Conservation (phyloP, 1,140 invertebrate species). For the Episyrphus balteatus region DNA sequence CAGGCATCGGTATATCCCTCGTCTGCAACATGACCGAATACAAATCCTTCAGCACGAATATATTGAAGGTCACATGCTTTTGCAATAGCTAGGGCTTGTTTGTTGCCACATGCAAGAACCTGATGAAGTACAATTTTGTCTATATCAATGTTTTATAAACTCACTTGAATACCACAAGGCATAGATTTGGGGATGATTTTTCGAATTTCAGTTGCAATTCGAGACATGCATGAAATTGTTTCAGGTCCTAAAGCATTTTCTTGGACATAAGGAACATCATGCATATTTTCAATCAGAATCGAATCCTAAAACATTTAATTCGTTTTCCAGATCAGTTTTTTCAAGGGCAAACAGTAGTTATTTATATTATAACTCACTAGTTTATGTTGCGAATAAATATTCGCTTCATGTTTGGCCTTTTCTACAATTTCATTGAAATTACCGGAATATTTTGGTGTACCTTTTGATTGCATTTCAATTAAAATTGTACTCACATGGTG, state of each 20-base stretch:
- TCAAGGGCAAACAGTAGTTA: background rate
- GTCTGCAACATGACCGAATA: slow-evolving; percentile 73
- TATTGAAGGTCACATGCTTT: slow-evolving; percentile 62
- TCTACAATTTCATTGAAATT: slow-evolving; percentile 24
- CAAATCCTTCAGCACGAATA: slow-evolving; percentile 69
- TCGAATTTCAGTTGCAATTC: slow-evolving; percentile 45
- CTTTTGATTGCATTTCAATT: slow-evolving; percentile 6
- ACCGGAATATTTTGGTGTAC: slow-evolving; percentile 26
- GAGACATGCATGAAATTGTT: slow-evolving; percentile 56
- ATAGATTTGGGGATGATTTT: slow-evolving; percentile 36
- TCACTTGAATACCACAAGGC: slow-evolving; percentile 51
- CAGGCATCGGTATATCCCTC: slow-evolving; percentile 70
- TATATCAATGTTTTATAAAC: slow-evolving; percentile 15
- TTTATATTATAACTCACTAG: background rate
- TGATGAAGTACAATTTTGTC: background rate
- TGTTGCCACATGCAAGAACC: slow-evolving; percentile 64
- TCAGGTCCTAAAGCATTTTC: slow-evolving; percentile 52
- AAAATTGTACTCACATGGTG: background rate
- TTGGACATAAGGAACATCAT: slow-evolving; percentile 67
- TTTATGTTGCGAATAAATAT: slow-evolving; percentile 19
- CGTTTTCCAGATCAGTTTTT: background rate
- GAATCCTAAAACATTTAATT: slow-evolving; percentile 47
- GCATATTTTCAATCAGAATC: slow-evolving; percentile 76
- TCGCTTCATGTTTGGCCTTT: slow-evolving; percentile 19
- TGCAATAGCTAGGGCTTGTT: slow-evolving; percentile 65